Evolutionary conservation across 2,797 vertebrate genomes (phyloP).

Genomic region (Gallinago stenura): DNA sequence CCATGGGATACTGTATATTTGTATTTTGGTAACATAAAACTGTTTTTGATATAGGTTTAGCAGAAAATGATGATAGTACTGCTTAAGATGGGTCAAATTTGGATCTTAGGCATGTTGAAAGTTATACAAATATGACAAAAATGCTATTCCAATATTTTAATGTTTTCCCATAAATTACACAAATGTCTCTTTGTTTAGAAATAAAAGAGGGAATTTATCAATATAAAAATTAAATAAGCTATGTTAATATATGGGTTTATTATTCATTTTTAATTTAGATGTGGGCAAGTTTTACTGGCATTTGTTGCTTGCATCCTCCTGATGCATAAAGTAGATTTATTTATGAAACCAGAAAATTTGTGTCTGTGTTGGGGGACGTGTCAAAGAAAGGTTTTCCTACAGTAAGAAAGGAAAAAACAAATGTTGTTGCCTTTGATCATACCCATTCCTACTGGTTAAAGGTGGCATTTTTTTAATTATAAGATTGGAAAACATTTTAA

Average conservation of each 20-base stretch:
- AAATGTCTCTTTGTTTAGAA: background rate
- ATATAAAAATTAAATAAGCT: background rate
- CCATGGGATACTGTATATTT: background rate
- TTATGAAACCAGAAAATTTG: background rate
- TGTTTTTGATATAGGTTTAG: background rate
- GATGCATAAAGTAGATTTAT: background rate
- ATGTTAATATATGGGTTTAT: background rate
- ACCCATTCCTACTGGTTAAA: background rate
- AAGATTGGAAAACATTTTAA: background rate
- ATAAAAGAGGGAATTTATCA: background rate
- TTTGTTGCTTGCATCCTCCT: background rate
- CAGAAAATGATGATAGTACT: background rate
- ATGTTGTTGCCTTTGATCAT: background rate
- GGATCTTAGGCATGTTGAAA: fast-evolving
- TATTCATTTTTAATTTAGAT: background rate
- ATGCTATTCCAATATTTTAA: background rate
- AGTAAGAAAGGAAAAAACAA: background rate
- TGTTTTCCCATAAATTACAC: background rate
- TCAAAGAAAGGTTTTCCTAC: background rate
- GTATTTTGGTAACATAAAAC: background rate
- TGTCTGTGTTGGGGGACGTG: background rate
- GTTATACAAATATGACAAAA: background rate
- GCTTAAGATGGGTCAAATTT: background rate
- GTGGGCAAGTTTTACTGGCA: background rate
- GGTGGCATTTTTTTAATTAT: background rate